Evolutionary conservation across 2,113 vertebrate genomes (phyloP).

Genomic region (Etheostoma spectabile): DNA sequence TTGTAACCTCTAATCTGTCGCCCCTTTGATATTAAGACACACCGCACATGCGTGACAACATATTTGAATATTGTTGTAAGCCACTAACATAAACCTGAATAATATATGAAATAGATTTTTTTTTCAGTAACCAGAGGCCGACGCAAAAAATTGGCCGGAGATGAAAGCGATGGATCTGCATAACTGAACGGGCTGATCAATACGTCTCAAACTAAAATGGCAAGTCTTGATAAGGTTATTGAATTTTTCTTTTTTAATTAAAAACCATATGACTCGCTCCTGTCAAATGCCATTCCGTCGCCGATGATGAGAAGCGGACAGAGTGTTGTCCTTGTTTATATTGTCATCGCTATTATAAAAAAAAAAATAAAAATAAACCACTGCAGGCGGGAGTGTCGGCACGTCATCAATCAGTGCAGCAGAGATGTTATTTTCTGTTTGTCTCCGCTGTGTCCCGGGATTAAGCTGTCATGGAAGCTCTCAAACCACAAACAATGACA

Average conservation of each 20-base stretch:
- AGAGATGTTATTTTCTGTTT: conserved; percentile 56
- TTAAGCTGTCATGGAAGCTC: conserved; percentile 54
- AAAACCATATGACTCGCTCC: conserved; percentile 73
- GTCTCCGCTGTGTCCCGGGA: conserved; percentile 44
- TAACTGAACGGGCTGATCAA: conserved; percentile 74
- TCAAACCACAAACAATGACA: conserved; percentile 48
- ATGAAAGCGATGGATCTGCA: conserved; percentile 80
- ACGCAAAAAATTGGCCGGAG: conserved; percentile 62
- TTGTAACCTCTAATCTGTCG: conserved; percentile 15
- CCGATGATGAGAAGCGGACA: conserved; percentile 34
- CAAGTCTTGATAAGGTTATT: conserved; percentile 82
- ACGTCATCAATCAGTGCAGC: conserved; percentile 70
- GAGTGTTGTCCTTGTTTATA: conserved; percentile 55
- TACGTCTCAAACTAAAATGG: conserved; percentile 80
- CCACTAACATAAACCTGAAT: conserved; percentile 62
- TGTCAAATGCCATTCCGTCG: conserved; percentile 52
- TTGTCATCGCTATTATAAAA: conserved; percentile 45
- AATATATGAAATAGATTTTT: conserved; percentile 73
- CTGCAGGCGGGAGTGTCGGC: conserved; percentile 33
- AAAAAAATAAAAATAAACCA: conserved; percentile 47
- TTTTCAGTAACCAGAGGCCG: conserved; percentile 67
- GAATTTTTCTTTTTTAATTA: conserved; percentile 83
- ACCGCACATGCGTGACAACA: conserved; percentile 3
- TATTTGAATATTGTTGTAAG: conserved; percentile 62
- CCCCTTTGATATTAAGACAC: conserved; percentile 10